These are phyloP conservation scores for Megastigmus dorsalis DNA, from an alignment of 2,888 invertebrate genomes.

Conservation along the genomic window DNA sequence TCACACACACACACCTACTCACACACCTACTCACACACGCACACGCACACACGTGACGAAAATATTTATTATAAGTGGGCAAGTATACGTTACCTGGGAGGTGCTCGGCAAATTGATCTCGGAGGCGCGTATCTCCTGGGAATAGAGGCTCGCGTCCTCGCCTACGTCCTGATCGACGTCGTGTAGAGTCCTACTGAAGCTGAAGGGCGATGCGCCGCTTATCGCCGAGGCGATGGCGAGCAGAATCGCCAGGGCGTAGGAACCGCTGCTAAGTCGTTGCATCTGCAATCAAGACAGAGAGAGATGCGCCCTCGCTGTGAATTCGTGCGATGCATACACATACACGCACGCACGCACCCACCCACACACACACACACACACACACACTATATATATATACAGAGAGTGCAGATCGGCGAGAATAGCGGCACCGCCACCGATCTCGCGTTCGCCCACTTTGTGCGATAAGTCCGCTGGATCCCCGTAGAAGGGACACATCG, in stretches of 20 bases:
- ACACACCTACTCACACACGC: too few species aligned
- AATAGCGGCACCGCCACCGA: too few species aligned
- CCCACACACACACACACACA: too few species aligned
- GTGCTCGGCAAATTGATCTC: conserved; percentile 12
- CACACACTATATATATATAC: too few species aligned
- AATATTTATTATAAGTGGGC: background rate
- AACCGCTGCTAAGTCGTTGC: conserved; percentile 21
- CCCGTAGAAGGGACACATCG: too few species aligned
- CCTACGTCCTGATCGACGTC: conserved; percentile 49
- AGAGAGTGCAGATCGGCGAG: too few species aligned
- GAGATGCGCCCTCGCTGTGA: background rate
- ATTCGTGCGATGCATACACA: too few species aligned
- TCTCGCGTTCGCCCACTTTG: too few species aligned
- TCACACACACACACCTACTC: too few species aligned
- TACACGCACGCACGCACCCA: too few species aligned
- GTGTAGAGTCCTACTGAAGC: conserved; percentile 42
- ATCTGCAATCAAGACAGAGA: conserved; percentile 45
- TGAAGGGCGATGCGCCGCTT: conserved; percentile 14
- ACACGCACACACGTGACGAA: background rate
- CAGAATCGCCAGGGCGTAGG: conserved; percentile 5
- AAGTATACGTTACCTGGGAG: conserved; percentile 12
- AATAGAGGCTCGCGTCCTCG: conserved; percentile 37
- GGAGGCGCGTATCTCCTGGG: conserved; percentile 47
- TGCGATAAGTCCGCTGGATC: too few species aligned
- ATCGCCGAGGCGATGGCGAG: background rate